phyloP scores from a whole-genome alignment of 2,113 vertebrate genomes.

The Scalopus aquaticus region DNA sequence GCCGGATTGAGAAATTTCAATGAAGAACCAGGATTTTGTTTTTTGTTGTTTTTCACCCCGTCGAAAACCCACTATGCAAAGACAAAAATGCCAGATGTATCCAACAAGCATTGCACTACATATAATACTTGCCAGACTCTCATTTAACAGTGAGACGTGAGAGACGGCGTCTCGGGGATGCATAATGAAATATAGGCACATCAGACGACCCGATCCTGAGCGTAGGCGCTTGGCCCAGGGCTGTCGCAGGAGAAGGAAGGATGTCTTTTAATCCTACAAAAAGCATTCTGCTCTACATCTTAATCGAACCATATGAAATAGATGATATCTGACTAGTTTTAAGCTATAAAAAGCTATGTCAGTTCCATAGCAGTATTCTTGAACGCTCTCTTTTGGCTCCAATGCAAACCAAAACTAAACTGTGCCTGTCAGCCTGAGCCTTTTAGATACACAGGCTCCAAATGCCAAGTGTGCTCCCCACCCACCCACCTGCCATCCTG shows the following conservation, averaged over 20 bases:
- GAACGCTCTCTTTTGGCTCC: neutral
- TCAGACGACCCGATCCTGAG: neutral
- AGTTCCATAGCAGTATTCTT: neutral
- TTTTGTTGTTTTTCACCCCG: conserved; percentile 21
- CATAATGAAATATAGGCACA: neutral
- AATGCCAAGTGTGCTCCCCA: neutral
- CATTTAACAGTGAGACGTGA: conserved; percentile 62
- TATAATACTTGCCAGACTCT: conserved; percentile 62
- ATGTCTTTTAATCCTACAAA: neutral
- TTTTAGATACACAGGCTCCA: neutral
- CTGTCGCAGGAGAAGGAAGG: neutral
- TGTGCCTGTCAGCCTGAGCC: neutral
- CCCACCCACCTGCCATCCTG: neutral
- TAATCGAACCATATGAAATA: neutral
- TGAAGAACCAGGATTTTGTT: neutral
- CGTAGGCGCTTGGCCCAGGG: neutral
- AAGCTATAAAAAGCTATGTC: neutral
- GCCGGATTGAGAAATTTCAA: neutral
- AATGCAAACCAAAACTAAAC: neutral
- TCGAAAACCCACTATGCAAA: conserved; percentile 53
- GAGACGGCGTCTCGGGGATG: conserved; percentile 47
- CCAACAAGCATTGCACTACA: conserved; percentile 32
- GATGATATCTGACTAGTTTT: neutral
- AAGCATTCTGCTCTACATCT: neutral
- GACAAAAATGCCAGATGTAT: conserved; percentile 62